phyloP scores from a whole-genome alignment of 2,797 vertebrate genomes.

The Amblyraja radiata region DNA sequence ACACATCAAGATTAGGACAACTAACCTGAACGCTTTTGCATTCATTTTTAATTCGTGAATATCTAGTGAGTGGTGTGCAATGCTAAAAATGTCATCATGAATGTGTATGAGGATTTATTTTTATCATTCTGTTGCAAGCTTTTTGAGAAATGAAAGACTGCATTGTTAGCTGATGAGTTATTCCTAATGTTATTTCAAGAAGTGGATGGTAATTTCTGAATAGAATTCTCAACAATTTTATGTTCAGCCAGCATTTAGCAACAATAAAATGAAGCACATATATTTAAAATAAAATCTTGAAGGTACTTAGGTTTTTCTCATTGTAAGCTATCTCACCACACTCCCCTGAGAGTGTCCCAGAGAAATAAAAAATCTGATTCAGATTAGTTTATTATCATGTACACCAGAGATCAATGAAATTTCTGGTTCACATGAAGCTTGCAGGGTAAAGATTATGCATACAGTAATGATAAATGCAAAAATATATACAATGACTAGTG shows the following conservation, averaged over 20 bases:
- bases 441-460: too few relatives aligned
- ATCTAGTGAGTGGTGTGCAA: not conserved
- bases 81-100: not conserved
- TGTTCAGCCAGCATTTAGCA: not conserved
- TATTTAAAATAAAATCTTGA: not conserved
- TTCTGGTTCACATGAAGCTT: too few relatives aligned
- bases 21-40: slow-evolving; percentile 11
- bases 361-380: too few relatives aligned
- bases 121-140: not conserved
- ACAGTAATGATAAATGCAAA: too few relatives aligned
- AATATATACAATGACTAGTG: too few relatives aligned
- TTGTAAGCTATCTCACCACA: not conserved
- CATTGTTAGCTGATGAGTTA: not conserved
- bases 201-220: too few relatives aligned
- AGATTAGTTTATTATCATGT: too few relatives aligned
- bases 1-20: slow-evolving; percentile 14
- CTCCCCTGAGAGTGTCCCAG: not conserved
- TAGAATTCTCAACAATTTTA: not conserved
- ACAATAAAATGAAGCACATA: not conserved
- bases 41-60: slow-evolving; percentile 22
- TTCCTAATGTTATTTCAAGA: not conserved
- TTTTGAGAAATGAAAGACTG: not conserved
- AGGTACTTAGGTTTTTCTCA: not conserved
- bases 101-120: not conserved
- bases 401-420: too few relatives aligned